Conservation (phyloP, 2,888 invertebrate genomes). For the Platycheirus albimanus region DNA sequence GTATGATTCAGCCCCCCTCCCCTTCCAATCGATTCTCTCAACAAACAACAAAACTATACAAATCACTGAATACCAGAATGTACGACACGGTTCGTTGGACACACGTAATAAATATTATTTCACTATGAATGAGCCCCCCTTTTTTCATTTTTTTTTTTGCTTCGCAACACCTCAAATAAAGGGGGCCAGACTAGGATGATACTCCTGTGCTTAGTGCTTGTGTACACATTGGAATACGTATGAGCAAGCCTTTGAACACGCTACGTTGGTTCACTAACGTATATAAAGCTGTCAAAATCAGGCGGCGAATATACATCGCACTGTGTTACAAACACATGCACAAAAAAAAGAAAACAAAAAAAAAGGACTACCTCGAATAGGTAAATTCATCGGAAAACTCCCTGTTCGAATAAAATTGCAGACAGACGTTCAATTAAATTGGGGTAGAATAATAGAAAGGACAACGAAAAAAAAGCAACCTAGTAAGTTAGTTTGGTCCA, state of each 20-base stretch:
- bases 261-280: conserved; percentile 43
- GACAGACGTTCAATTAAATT: conserved; percentile 59
- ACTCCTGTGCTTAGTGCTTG: conserved; percentile 15
- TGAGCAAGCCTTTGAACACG: conserved; percentile 38
- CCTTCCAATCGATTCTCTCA: background rate
- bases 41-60: conserved; percentile 40
- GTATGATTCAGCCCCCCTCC: background rate
- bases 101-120: conserved; percentile 61
- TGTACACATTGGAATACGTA: conserved; percentile 36
- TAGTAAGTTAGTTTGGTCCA: conserved; percentile 3
- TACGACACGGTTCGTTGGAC: conserved; percentile 33
- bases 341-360: background rate
- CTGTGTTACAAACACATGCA: conserved; percentile 16
- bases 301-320: conserved; percentile 18
- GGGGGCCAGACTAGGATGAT: background rate
- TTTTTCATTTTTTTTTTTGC: conserved; percentile 23
- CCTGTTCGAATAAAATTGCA: conserved; percentile 26
- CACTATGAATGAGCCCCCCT: conserved; percentile 22
- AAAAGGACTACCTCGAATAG: background rate
- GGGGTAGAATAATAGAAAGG: background rate
- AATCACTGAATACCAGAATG: conserved; percentile 38
- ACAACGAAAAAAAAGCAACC: conserved; percentile 16
- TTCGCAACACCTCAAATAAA: conserved; percentile 28
- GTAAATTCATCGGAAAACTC: conserved; percentile 31
- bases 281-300: conserved; percentile 62